Base-by-base conservation (phyloP, 2,888 invertebrate genomes). In the Bruchidius siliquastri region DNA sequence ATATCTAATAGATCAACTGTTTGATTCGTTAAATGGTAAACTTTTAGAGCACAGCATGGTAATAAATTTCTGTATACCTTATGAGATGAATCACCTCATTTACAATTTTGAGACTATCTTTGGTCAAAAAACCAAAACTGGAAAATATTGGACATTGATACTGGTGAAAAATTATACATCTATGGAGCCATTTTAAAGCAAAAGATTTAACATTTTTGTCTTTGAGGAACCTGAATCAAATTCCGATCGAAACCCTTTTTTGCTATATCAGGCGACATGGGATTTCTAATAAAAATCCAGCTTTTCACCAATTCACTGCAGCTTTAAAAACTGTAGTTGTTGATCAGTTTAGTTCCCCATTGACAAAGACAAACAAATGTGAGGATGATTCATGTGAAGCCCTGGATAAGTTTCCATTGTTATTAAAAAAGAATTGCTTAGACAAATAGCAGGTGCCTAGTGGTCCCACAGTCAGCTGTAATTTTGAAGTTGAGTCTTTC, bases 181-280 rank as follows among this genome's bases (percentile, higher is more conserved):
- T 72, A 72, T 74, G 71, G 74, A 26, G 69, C 21, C n/a, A 66
- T 32, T 21, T 72, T 13, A 22, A 70, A 67, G 18, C 20, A 20
- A 22, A 26, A 22, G 69, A 69, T 20, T 74, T 26, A 66, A 68
- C 20, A 22, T 74, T 71, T 22, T 22, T 72, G 67, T 69, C 67
- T 49, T 72, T 71, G 18, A 72, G 71, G 49, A 67, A 68, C n/a
- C 21, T 74, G 26, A 72, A 72, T 68, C 71, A 71, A 74, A 72
- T 72, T 32, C 72, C 68, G 22, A 6, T 74, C 18, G 77, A 78
- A 75, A 79, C 76, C 68, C 77, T 76, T 30, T 79, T 78, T 76
- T 76, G 77, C 21, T 8, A n/a, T 3, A 26, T 74, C n/a, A 68
- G 74, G 21, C 32, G 68, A 13, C 72, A 72, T 20, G 26, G 72